These are phyloP conservation scores for Phenganax marumi DNA, from an alignment of 92 coral and sea anemone genomes.

Conservation along the genomic window DNA sequence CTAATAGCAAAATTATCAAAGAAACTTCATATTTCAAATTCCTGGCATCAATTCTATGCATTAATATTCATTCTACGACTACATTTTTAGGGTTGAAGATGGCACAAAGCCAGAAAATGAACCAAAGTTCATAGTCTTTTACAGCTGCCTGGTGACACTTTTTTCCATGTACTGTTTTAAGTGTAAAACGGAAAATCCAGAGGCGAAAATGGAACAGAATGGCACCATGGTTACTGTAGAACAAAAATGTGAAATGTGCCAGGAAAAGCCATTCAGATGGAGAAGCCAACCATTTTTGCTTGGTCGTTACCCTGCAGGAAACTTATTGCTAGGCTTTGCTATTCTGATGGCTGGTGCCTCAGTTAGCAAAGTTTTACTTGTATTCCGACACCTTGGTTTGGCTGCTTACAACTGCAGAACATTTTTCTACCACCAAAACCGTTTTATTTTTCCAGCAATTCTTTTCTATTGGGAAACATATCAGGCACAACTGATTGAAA, in stretches of 20 bases:
- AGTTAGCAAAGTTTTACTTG: constrained; percentile 41
- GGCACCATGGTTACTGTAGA: constrained; percentile 10
- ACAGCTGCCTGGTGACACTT: neutral
- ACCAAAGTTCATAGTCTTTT: neutral
- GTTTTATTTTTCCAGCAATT: constrained; percentile 17
- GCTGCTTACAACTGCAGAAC: constrained; percentile 32
- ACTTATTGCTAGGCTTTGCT: constrained; percentile 45
- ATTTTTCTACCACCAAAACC: constrained; percentile 25
- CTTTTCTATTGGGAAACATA: constrained; percentile 18
- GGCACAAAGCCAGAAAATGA: too few relatives aligned
- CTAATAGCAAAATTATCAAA: too few relatives aligned
- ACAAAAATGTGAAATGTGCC: neutral
- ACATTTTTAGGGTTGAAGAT: too few relatives aligned
- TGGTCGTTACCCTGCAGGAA: constrained; percentile 30
- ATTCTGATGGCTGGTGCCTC: constrained; percentile 59
- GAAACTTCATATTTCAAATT: too few relatives aligned
- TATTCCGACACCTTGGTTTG: constrained; percentile 51
- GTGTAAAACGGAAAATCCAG: neutral
- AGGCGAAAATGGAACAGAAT: neutral
- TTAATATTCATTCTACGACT: too few relatives aligned
- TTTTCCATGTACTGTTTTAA: neutral
- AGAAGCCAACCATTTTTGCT: constrained; percentile 6
- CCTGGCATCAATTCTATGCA: too few relatives aligned
- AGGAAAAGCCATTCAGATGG: neutral
- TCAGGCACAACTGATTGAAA: constrained; percentile 1